phyloP scores from a whole-genome alignment of 1,140 invertebrate genomes.

The Cataglyphis hispanica region DNA sequence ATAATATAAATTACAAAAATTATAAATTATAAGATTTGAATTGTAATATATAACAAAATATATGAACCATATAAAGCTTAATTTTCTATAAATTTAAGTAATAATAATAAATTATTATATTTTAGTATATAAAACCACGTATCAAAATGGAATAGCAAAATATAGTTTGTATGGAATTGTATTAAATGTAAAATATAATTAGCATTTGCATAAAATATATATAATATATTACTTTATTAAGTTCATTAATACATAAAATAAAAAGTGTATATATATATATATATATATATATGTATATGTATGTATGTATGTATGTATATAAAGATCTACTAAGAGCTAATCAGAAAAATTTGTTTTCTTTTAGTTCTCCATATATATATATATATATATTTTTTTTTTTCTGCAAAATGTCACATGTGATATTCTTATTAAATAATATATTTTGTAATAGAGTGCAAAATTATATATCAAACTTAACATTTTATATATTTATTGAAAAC shows the following conservation, averaged over 20 bases:
- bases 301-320: not conserved
- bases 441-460: not conserved
- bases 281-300: too few species aligned
- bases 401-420: not conserved
- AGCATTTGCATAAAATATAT: not conserved
- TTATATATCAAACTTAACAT: not conserved
- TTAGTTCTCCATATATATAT: not conserved
- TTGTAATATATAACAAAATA: too few species aligned
- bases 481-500: conserved; percentile 6
- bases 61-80: too few species aligned
- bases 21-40: too few species aligned
- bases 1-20: not conserved
- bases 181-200: conserved; percentile 30
- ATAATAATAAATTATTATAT: conserved; percentile 7
- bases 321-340: not conserved
- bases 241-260: conserved; percentile 2
- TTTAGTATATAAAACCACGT: not conserved
- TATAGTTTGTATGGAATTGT: not conserved
- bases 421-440: conserved; percentile 13
- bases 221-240: conserved; percentile 15
- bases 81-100: not conserved
- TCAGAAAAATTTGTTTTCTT: conserved; percentile 14
- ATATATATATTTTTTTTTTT: too few species aligned
- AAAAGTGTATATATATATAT: not conserved
- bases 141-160: conserved; percentile 15